phyloP scores from a whole-genome alignment of 92 coral and sea anemone species.

The Palythoa grandiflora region DNA sequence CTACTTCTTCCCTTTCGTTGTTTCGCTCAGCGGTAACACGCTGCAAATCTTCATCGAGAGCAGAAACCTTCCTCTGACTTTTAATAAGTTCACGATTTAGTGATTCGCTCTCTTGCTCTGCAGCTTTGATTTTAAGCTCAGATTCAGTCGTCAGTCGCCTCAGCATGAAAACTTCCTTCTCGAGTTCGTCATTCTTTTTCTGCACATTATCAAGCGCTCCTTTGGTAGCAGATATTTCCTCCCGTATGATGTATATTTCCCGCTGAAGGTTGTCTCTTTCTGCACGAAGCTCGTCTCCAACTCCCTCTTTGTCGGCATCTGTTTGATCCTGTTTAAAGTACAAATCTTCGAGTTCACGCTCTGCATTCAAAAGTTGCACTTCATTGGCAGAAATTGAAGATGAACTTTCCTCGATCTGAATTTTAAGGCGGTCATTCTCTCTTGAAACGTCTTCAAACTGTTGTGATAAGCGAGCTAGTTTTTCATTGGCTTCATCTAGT shows the following conservation, averaged over 20 bases:
- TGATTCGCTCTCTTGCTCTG: conserved; percentile 91
- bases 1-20: conserved; percentile 77
- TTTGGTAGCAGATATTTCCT: conserved; percentile 78
- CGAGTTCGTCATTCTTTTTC: conserved; percentile 83
- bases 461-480: conserved; percentile 64
- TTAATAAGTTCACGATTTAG: conserved; percentile 94
- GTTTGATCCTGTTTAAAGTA: conserved; percentile 74
- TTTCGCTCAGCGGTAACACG: conserved; percentile 85
- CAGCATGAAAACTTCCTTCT: conserved; percentile 78
- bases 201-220: conserved; percentile 76
- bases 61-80: conserved; percentile 86
- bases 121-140: conserved; percentile 76
- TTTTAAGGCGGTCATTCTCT: conserved; percentile 80
- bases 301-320: conserved; percentile 79
- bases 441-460: conserved; percentile 73
- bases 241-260: conserved; percentile 83
- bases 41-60: conserved; percentile 84
- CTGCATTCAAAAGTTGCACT: conserved; percentile 79
- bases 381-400: conserved; percentile 71
- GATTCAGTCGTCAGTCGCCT: conserved; percentile 83
- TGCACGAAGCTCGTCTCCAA: conserved; percentile 65
- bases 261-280: conserved; percentile 86
- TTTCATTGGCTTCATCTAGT: conserved; percentile 63
- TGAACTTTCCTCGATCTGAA: conserved; percentile 79
- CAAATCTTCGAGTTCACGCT: conserved; percentile 84